These are phyloP conservation scores for Diadumene lineata DNA, from an alignment of 92 coral and sea anemone species.

Conservation along the genomic window DNA sequence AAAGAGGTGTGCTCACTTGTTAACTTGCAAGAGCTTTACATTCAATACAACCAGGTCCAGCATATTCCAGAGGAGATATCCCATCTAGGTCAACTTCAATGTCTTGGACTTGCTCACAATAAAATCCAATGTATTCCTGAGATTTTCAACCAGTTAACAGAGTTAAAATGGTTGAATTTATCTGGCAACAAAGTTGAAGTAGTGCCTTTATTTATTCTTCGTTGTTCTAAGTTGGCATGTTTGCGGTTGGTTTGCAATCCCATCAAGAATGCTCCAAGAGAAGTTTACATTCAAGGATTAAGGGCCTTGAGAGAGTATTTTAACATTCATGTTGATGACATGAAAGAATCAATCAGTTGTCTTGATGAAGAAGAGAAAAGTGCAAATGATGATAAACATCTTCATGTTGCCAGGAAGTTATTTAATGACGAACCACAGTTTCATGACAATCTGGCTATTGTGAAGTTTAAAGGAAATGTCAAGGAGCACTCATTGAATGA, in stretches of 20 bases:
- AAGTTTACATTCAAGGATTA: conserved; percentile 52
- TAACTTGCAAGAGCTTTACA: conserved; percentile 60
- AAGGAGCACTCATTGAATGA: neutral
- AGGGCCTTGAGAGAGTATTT: conserved; percentile 49
- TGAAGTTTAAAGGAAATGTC: neutral
- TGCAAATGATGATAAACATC: neutral
- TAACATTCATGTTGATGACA: conserved; percentile 16
- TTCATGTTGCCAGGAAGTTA: neutral
- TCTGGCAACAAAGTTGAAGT: conserved; percentile 68
- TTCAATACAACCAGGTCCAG: conserved; percentile 53
- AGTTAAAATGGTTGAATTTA: conserved; percentile 71
- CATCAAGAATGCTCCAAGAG: conserved; percentile 71
- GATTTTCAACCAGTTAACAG: conserved; percentile 23
- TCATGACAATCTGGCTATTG: neutral
- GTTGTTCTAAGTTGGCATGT: conserved; percentile 45
- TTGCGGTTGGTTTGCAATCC: conserved; percentile 64
- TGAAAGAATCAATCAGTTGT: neutral
- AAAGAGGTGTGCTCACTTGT: conserved; percentile 44
- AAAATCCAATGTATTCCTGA: conserved; percentile 49
- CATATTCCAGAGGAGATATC: conserved; percentile 54
- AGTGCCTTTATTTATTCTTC: conserved; percentile 52
- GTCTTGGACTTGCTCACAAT: conserved; percentile 71
- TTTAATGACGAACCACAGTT: neutral
- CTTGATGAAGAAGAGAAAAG: neutral
- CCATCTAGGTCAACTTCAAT: conserved; percentile 37